Evolutionary conservation across 1,140 invertebrate genomes (phyloP).

Genomic region (Muscidifurax raptorellus): DNA sequence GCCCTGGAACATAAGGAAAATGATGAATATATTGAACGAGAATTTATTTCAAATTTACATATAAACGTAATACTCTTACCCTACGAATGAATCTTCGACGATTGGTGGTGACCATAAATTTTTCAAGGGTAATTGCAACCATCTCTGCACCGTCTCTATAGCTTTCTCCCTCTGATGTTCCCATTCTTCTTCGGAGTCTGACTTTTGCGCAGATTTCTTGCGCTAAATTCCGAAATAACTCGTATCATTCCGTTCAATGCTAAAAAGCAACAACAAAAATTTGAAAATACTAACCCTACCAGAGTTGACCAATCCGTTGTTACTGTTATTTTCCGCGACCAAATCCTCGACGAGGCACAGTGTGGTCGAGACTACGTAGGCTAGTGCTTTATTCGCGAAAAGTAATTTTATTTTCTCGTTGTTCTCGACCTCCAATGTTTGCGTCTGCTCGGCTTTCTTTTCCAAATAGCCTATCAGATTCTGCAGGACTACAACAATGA

Average conservation of each 20-base stretch:
- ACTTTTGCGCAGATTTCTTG: constrained; percentile 64
- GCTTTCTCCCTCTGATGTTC: constrained; percentile 77
- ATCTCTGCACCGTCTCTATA: constrained; percentile 80
- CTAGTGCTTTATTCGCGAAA: constrained; percentile 67
- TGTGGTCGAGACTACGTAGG: constrained; percentile 66
- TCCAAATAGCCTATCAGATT: constrained; percentile 50
- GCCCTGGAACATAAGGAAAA: constrained; percentile 74
- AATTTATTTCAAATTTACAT: background rate
- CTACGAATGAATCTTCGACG: constrained; percentile 89
- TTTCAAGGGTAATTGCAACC: constrained; percentile 82
- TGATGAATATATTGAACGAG: background rate
- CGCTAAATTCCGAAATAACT: constrained; percentile 56
- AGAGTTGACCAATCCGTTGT: constrained; percentile 64
- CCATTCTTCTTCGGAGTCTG: constrained; percentile 76
- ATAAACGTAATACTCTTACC: constrained; percentile 75
- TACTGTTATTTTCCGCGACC: constrained; percentile 55
- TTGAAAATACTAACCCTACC: constrained; percentile 58
- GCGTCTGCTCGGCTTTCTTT: constrained; percentile 51
- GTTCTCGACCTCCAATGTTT: constrained; percentile 46
- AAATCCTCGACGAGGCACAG: constrained; percentile 63
- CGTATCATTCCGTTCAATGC: too few relatives aligned
- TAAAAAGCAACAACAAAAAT: too few relatives aligned
- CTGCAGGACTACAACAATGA: constrained; percentile 43
- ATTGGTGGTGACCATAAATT: constrained; percentile 88
- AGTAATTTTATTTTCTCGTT: constrained; percentile 58